Conservation (phyloP, 2,797 vertebrate species). For the Cottoperca gobio region DNA sequence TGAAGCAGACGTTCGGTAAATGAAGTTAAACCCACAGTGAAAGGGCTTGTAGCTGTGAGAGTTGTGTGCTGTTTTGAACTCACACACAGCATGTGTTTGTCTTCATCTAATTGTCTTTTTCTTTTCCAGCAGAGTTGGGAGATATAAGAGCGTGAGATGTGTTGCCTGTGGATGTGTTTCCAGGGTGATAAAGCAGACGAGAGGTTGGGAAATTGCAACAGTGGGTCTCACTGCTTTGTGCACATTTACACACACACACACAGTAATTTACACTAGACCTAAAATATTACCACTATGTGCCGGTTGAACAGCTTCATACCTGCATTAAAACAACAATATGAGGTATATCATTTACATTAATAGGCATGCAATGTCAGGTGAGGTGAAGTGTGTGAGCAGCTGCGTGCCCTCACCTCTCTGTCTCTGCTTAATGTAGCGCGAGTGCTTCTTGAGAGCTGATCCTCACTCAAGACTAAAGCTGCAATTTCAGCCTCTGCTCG, state of each 20-base stretch:
- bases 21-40: slow-evolving; percentile 24
- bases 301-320: neutral
- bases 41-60: slow-evolving; percentile 12
- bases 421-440: slow-evolving; percentile 61
- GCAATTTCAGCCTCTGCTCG: slow-evolving; percentile 54
- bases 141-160: slow-evolving; percentile 66
- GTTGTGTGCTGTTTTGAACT: slow-evolving; percentile 34
- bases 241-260: slow-evolving; percentile 7
- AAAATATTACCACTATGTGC: neutral
- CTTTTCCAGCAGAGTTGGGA: slow-evolving; percentile 44
- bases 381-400: slow-evolving; percentile 66
- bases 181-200: slow-evolving; percentile 82
- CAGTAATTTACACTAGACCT: neutral
- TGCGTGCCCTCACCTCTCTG: slow-evolving; percentile 59
- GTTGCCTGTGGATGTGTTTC: slow-evolving; percentile 81
- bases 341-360: slow-evolving; percentile 1
- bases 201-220: slow-evolving; percentile 61
- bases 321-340: slow-evolving; percentile 20
- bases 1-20: slow-evolving; percentile 48
- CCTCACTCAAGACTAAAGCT: slow-evolving; percentile 58
- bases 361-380: slow-evolving; percentile 19
- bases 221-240: slow-evolving; percentile 44
- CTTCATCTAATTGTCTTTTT: slow-evolving; percentile 67
- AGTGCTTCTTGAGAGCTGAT: slow-evolving; percentile 58
- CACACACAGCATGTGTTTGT: slow-evolving; percentile 72